These are phyloP conservation scores for Dolichoris vasculosae DNA, from an alignment of 1,140 invertebrate species.

Conservation along the genomic window DNA sequence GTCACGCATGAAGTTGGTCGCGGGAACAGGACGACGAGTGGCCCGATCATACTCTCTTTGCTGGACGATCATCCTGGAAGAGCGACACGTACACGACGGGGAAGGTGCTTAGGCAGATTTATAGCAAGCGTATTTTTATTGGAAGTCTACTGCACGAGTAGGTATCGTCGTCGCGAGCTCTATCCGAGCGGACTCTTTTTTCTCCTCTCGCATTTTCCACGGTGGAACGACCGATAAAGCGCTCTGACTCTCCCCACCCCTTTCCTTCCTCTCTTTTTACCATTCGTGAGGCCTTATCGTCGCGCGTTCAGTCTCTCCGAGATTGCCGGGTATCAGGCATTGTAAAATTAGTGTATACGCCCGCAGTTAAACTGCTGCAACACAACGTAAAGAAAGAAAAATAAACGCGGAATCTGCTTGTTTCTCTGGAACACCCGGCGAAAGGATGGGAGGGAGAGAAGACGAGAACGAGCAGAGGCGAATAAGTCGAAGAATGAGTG, in stretches of 20 bases:
- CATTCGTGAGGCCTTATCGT: conserved; percentile 8
- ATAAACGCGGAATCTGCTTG: conserved; percentile 14
- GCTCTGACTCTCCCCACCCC: neutral
- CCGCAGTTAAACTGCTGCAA: conserved; percentile 13
- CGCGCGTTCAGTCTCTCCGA: neutral
- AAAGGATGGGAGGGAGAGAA: neutral
- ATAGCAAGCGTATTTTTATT: neutral
- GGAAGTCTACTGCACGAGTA: neutral
- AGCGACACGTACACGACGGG: neutral
- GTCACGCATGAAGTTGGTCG: neutral
- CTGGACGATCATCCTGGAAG: too few relatives aligned
- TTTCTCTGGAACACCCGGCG: conserved; percentile 17
- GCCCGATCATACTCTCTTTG: neutral
- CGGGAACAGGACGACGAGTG: neutral
- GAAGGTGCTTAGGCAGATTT: neutral
- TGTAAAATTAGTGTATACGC: conserved; percentile 38
- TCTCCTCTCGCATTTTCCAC: neutral
- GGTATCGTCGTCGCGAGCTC: neutral
- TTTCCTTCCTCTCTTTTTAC: neutral
- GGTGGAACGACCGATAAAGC: conserved; percentile 35
- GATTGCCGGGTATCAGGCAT: conserved; percentile 35
- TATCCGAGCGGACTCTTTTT: neutral
- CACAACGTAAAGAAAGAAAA: conserved; percentile 3
- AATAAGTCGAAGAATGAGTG: conserved; percentile 41
- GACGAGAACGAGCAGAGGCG: conserved; percentile 2